These are phyloP conservation scores for Asarcornis scutulata DNA, from an alignment of 2,113 vertebrate genomes.

Conservation along the genomic window DNA sequence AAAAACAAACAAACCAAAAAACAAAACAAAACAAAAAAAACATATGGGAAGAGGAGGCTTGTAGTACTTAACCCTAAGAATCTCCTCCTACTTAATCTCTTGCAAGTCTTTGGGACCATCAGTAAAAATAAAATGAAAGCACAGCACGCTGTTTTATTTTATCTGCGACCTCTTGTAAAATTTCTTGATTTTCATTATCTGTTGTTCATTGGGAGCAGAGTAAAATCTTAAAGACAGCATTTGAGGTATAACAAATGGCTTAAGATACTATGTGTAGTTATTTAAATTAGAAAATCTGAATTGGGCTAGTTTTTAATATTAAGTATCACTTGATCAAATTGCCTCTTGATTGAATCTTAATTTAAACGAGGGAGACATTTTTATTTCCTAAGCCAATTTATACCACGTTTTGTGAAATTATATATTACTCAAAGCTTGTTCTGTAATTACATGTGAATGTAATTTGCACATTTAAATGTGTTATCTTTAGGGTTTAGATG, in stretches of 20 bases:
- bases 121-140: not conserved
- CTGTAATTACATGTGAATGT: not conserved
- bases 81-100: not conserved
- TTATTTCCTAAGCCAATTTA: not conserved
- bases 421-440: not conserved
- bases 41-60: not conserved
- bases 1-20: not conserved
- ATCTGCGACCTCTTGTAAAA: not conserved
- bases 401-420: not conserved
- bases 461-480: not conserved
- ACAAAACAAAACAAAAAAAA: not conserved
- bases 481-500: constrained; percentile 76
- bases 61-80: not conserved
- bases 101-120: not conserved
- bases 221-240: not conserved
- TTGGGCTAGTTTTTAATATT: not conserved
- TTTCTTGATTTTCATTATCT: not conserved
- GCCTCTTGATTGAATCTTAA: not conserved
- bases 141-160: too few species aligned
- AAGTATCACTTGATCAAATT: not conserved
- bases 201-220: not conserved
- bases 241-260: not conserved
- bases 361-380: not conserved
- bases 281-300: not conserved
- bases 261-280: not conserved